Evolutionary conservation across 2,888 invertebrate species (phyloP).

Genomic region (Argyresthia albistria): DNA sequence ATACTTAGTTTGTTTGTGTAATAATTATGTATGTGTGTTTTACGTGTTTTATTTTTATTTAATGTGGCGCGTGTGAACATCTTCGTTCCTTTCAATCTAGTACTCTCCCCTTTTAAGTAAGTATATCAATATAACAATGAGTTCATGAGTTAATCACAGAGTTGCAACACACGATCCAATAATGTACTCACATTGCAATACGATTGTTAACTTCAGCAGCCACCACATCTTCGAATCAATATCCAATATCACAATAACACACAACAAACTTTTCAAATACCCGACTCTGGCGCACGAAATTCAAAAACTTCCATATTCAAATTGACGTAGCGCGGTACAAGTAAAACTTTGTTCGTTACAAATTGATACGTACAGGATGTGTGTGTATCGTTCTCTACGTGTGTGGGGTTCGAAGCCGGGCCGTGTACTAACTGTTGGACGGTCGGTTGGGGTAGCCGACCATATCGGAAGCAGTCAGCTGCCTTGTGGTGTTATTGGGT

Average conservation of each 20-base stretch:
- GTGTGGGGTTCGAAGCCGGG: slow-evolving; percentile 57
- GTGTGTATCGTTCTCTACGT: no score
- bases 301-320: neutral
- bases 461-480: slow-evolving; percentile 53
- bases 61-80: no score
- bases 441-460: slow-evolving; percentile 34
- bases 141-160: no score
- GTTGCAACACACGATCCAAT: neutral
- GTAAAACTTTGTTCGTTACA: neutral
- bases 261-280: neutral
- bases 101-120: no score
- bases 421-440: no score
- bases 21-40: no score
- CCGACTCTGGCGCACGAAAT: neutral
- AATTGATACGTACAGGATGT: no score
- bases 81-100: no score
- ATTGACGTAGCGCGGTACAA: neutral
- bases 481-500: slow-evolving; percentile 49
- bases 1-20: no score
- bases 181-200: slow-evolving; percentile 43
- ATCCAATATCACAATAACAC: neutral
- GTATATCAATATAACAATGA: no score
- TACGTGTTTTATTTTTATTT: no score
- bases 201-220: slow-evolving; percentile 36
- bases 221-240: slow-evolving; percentile 34